A percentile compares a stretch with the other conserved stretches of the same genome.
Conservation (phyloP, 2,113 vertebrate species). For the Lophius piscatorius region DNA sequence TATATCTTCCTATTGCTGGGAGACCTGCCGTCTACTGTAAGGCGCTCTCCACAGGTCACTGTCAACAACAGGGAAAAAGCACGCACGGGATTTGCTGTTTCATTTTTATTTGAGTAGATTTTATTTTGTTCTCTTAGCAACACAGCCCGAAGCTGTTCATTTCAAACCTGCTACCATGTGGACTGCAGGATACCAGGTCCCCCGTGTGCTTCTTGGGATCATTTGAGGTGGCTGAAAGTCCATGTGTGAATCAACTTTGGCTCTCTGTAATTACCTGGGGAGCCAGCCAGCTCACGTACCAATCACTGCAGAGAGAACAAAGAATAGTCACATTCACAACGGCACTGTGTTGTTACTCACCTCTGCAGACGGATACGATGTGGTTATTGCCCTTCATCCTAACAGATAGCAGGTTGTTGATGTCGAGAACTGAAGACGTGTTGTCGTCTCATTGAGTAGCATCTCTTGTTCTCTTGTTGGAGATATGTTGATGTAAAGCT, state of each 20-base stretch:
- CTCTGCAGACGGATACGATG: slow-evolving; percentile 31
- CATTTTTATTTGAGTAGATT: slow-evolving; percentile 64
- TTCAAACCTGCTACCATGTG: slow-evolving; percentile 47
- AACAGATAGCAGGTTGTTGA: slow-evolving; percentile 19
- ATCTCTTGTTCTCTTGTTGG: too few relatives aligned
- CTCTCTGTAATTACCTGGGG: slow-evolving; percentile 64
- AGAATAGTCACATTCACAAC: slow-evolving; percentile 46
- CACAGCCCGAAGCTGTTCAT: slow-evolving; percentile 50
- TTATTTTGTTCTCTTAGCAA: slow-evolving; percentile 64
- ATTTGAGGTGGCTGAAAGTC: slow-evolving; percentile 54
- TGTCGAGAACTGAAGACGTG: slow-evolving; percentile 12
- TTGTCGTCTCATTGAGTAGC: slow-evolving; percentile 29
- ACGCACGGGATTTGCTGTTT: slow-evolving; percentile 30
- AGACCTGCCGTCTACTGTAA: slow-evolving; percentile 44
- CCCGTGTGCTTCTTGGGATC: slow-evolving; percentile 38
- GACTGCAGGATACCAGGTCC: slow-evolving; percentile 49
- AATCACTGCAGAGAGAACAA: slow-evolving; percentile 33
- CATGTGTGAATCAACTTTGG: slow-evolving; percentile 58
- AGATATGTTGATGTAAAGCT: slow-evolving; percentile 75
- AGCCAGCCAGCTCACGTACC: slow-evolving; percentile 46
- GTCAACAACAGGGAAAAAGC: slow-evolving; percentile 38
- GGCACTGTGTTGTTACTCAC: slow-evolving; percentile 47
- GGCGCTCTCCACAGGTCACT: slow-evolving; percentile 48
- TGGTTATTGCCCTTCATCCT: slow-evolving; percentile 47
- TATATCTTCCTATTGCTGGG: slow-evolving; percentile 33